These are phyloP conservation scores for Dendroctonus ponderosae DNA, from an alignment of 1,140 invertebrate genomes.

Conservation along the genomic window DNA sequence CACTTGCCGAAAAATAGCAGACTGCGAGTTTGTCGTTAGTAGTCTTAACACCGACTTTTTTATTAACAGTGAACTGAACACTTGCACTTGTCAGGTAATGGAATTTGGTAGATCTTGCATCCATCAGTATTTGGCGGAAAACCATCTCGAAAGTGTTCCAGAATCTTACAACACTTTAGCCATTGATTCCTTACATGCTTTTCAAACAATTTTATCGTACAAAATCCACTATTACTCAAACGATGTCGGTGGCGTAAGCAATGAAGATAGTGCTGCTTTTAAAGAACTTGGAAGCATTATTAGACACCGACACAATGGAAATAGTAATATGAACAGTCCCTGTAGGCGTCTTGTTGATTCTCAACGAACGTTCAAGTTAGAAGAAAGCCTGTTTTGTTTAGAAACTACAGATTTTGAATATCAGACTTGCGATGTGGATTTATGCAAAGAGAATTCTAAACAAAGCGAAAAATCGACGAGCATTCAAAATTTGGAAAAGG, in stretches of 20 bases:
- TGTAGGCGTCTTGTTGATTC: background rate
- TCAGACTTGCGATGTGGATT: background rate
- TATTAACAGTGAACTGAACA: constrained; percentile 21
- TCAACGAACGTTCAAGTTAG: background rate
- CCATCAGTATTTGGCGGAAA: constrained; percentile 22
- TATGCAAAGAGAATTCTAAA: background rate
- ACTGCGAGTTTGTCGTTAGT: constrained; percentile 13
- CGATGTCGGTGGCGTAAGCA: background rate
- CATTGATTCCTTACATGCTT: constrained; percentile 5
- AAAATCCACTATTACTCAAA: constrained; percentile 3
- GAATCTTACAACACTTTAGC: constrained; percentile 19
- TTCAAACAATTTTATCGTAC: constrained; percentile 8
- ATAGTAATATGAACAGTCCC: background rate
- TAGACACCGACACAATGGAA: too few relatives aligned
- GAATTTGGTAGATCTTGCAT: constrained; percentile 14
- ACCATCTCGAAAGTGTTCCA: constrained; percentile 13
- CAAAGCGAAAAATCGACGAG: background rate
- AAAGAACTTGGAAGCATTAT: background rate
- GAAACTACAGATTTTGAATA: background rate
- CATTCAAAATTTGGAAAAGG: constrained; percentile 9
- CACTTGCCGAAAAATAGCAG: constrained; percentile 9
- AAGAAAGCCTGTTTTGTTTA: background rate
- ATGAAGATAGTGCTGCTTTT: background rate
- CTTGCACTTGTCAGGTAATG: constrained; percentile 22
- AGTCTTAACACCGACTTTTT: constrained; percentile 9